Evolutionary conservation across 2,113 vertebrate species (phyloP).

Genomic region (Donacobius atricapilla): DNA sequence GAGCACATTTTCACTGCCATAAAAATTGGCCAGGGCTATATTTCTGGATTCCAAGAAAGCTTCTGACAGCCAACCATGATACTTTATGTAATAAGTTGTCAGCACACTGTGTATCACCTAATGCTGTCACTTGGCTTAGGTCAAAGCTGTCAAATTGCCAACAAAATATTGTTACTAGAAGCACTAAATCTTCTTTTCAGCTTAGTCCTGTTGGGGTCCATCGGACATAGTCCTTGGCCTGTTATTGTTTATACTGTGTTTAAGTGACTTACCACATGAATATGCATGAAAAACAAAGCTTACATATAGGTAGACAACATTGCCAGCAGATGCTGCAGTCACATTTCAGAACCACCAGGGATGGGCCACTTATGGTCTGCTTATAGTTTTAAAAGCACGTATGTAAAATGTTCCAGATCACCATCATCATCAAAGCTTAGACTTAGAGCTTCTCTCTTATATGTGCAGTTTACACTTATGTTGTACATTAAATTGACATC

Average conservation of each 20-base stretch:
- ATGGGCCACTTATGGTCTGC: background rate
- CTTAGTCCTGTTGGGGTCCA: constrained; percentile 40
- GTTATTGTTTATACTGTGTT: constrained; percentile 34
- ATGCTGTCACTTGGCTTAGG: constrained; percentile 64
- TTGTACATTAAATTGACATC: background rate
- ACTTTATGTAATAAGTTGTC: constrained; percentile 68
- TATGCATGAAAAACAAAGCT: background rate
- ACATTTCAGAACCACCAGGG: background rate
- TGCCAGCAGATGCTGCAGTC: background rate
- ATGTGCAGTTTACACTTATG: background rate
- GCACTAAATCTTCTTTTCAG: constrained; percentile 48
- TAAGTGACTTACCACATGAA: constrained; percentile 16
- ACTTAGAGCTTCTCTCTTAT: background rate
- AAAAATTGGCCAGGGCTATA: constrained; percentile 71
- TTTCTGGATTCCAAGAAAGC: constrained; percentile 76
- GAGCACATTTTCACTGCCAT: constrained; percentile 75
- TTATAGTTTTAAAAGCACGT: background rate
- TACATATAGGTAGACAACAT: constrained; percentile 8
- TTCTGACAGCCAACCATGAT: constrained; percentile 71
- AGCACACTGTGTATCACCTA: constrained; percentile 67
- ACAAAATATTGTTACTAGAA: constrained; percentile 58
- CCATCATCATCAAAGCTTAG: background rate
- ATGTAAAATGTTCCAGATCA: background rate
- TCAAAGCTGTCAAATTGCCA: constrained; percentile 62
- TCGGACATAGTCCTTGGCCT: constrained; percentile 43